Percentiles rank a stretch among this genome's conserved stretches.
These are phyloP conservation scores for Gallirallus australis DNA, from an alignment of 2,797 vertebrate species.

Conservation along the genomic window DNA sequence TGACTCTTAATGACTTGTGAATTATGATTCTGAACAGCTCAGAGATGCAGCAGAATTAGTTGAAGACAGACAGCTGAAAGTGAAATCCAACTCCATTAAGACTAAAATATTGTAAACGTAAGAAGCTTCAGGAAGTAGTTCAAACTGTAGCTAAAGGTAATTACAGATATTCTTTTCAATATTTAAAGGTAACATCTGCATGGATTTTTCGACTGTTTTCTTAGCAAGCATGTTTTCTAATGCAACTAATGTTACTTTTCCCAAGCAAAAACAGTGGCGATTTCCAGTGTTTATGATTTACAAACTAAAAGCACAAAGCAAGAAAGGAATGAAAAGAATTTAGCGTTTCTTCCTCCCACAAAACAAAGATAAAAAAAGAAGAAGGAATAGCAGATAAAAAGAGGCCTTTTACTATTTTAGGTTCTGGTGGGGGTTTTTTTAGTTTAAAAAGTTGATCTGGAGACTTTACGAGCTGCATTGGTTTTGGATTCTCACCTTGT, in stretches of 20 bases:
- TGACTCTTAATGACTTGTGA: neutral
- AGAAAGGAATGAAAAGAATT: constrained; percentile 33
- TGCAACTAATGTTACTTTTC: neutral
- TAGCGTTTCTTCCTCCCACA: neutral
- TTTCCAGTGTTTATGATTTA: neutral
- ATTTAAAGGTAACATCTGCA: neutral
- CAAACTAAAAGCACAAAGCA: neutral
- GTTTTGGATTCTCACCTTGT: neutral
- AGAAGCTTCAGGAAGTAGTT: constrained; percentile 14
- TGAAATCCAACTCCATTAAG: neutral
- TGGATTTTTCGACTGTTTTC: neutral
- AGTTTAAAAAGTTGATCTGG: neutral
- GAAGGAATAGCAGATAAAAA: neutral
- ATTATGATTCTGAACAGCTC: neutral
- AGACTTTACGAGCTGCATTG: neutral
- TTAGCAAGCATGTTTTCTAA: neutral
- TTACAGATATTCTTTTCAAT: neutral
- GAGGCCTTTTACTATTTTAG: neutral
- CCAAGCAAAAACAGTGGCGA: neutral
- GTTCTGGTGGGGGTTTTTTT: neutral
- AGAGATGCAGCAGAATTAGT: neutral
- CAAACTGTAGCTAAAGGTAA: neutral
- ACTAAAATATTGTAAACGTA: constrained; percentile 21
- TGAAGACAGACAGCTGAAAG: constrained; percentile 15
- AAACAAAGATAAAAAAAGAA: constrained; percentile 32